A percentile compares a stretch with the other conserved stretches of the same genome.
phyloP scores from a whole-genome alignment of 2,888 invertebrate species.

The Limenitis camilla region DNA sequence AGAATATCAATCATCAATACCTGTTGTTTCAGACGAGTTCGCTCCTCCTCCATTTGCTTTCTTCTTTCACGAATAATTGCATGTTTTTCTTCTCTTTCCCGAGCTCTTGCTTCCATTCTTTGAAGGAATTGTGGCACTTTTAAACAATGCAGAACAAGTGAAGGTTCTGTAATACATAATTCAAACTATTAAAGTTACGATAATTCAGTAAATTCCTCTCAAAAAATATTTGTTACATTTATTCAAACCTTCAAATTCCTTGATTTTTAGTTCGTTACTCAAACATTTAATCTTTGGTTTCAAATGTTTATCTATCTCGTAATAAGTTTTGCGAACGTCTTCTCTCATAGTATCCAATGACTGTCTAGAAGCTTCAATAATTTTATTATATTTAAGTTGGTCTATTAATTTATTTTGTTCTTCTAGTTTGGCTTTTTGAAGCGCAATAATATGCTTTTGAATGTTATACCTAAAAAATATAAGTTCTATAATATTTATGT shows the following conservation, averaged over 20 bases:
- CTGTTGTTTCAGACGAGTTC: constrained; percentile 61
- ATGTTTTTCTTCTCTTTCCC: constrained; percentile 76
- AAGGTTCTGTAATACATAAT: constrained; percentile 41
- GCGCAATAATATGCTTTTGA: constrained; percentile 82
- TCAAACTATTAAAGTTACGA: neutral
- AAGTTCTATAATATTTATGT: too few species aligned
- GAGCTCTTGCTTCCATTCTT: constrained; percentile 82
- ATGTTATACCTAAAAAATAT: constrained; percentile 73
- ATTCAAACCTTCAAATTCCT: constrained; percentile 59
- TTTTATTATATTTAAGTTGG: constrained; percentile 80
- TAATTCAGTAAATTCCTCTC: neutral
- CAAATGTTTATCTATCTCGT: constrained; percentile 69
- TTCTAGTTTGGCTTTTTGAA: constrained; percentile 80
- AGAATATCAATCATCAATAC: too few species aligned
- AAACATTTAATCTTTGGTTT: constrained; percentile 74
- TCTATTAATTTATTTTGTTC: constrained; percentile 83
- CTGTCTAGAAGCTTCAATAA: constrained; percentile 77
- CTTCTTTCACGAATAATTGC: constrained; percentile 65
- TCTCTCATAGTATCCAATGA: constrained; percentile 74
- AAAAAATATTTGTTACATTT: neutral
- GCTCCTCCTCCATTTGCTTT: constrained; percentile 66
- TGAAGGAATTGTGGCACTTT: constrained; percentile 80
- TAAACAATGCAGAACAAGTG: constrained; percentile 60
- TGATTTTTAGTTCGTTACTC: constrained; percentile 60
- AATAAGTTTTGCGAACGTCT: constrained; percentile 72